Percentiles rank a stretch among this genome's conserved stretches.
Conservation (phyloP, 2,888 invertebrate species). For the Pollenia amentaria region DNA sequence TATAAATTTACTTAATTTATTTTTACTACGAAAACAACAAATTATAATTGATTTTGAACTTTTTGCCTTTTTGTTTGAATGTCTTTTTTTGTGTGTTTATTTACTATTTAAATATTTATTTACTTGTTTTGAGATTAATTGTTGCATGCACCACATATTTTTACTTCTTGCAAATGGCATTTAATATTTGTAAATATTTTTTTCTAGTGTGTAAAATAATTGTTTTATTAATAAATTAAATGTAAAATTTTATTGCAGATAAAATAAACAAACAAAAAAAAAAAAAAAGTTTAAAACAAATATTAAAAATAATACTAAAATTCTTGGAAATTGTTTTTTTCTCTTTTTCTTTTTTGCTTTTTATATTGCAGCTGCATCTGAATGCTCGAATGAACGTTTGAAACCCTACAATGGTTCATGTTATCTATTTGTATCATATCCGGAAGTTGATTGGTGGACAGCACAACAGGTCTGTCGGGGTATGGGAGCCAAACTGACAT, state of each 20-base stretch:
- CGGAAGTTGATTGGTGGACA: slow-evolving; percentile 90
- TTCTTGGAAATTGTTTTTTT: slow-evolving; percentile 32
- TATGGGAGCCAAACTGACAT: slow-evolving; percentile 89
- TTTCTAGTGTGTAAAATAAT: slow-evolving; percentile 23
- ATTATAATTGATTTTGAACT: neutral
- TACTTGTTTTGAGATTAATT: slow-evolving; percentile 29
- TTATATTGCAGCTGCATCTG: slow-evolving; percentile 86
- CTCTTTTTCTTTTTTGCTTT: slow-evolving; percentile 54
- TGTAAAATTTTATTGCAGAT: slow-evolving; percentile 35
- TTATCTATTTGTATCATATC: slow-evolving; percentile 91
- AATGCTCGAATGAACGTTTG: slow-evolving; percentile 90
- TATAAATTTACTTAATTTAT: neutral
- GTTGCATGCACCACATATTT: slow-evolving; percentile 31
- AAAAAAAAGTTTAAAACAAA: slow-evolving; percentile 3
- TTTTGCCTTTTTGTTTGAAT: slow-evolving; percentile 16
- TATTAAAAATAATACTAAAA: slow-evolving; percentile 26
- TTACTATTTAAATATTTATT: slow-evolving; percentile 27
- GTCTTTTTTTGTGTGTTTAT: neutral
- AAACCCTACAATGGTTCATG: slow-evolving; percentile 89
- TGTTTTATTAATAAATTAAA: slow-evolving; percentile 43
- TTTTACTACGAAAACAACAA: neutral
- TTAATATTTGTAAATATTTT: slow-evolving; percentile 5
- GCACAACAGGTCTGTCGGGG: slow-evolving; percentile 90
- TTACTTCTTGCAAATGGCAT: neutral
- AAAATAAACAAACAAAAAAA: neutral